Base-by-base conservation (phyloP, 2,797 vertebrate genomes). In the Emydoidea blandingii region DNA sequence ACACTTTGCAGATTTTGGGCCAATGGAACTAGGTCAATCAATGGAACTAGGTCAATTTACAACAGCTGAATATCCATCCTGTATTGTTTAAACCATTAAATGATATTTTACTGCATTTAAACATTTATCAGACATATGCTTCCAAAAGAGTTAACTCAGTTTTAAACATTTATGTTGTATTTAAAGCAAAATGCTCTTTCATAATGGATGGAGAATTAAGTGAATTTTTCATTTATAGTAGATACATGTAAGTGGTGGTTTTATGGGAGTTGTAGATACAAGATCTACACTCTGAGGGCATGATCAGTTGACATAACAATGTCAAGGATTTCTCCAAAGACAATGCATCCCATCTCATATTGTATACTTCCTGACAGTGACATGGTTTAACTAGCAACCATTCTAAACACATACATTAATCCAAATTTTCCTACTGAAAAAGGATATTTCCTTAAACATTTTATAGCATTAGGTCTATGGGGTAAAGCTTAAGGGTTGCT, bases 141-240 rank as follows among this genome's bases (percentile, higher is more conserved):
- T 57, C 82, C 91, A 96, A 80, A 56, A 88, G 93, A 92, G 78
- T 41, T 81, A 41, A 85, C 57, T 87, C n/a, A 41, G 52, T 50
- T 80, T 85, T 81, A 52, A 82, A 89, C 21, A 4, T 27, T 6
- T 3, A 34, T 11, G 12, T 7, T 57, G 68, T 50, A 78, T 53
- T 83, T 88, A 47, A 85, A 84, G 37, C 85, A 80, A 65, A 57
- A 53, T 57, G 89, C 49, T 1, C 12, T 15, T 79, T 37, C 74
- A 53, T 5, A 34, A 87, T 0, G 0, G 27, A 50, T 29, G n/a
- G 81, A 52, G 91, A 86, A 27, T 27, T 34, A 92, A 31, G 49
- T 27, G 83, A 83, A 31, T 41, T 90, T 93, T 93, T 54, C 10
- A 16, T 85, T 91, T 49, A 53, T 16, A 68, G 21, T 49, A 41